A percentile compares a stretch with the other conserved stretches of the same genome.
Evolutionary conservation across 2,113 vertebrate genomes (phyloP).

Genomic region (Ailuropoda melanoleuca): DNA sequence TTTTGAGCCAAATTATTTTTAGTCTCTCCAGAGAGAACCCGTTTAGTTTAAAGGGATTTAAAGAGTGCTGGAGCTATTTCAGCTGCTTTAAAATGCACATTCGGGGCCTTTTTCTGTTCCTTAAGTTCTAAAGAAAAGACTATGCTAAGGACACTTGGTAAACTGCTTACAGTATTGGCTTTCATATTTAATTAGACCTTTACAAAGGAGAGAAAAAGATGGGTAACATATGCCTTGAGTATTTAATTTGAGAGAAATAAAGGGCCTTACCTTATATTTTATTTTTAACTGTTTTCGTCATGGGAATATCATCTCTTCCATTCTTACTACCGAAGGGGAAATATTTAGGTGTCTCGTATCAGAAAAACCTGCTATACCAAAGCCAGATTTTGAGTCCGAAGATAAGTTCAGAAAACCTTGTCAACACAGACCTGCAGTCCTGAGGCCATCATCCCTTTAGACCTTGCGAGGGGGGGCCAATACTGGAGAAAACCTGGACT

Average conservation of each 20-base stretch:
- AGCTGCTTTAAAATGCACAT: slow-evolving; percentile 62
- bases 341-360: background rate
- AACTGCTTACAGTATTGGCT: slow-evolving; percentile 14
- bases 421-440: background rate
- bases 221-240: background rate
- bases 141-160: slow-evolving; percentile 30
- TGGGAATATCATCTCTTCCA: background rate
- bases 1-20: slow-evolving; percentile 60
- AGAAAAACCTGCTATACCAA: slow-evolving; percentile 19
- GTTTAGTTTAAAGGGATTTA: slow-evolving; percentile 69
- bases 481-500: background rate
- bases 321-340: slow-evolving; percentile 51
- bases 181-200: slow-evolving; percentile 48
- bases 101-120: slow-evolving; percentile 50
- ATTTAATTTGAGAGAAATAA: slow-evolving; percentile 34
- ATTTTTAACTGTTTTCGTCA: background rate
- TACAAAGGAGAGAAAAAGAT: background rate
- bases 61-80: slow-evolving; percentile 54
- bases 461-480: background rate
- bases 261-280: slow-evolving; percentile 37
- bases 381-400: slow-evolving; percentile 21
- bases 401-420: slow-evolving; percentile 12
- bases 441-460: background rate
- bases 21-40: slow-evolving; percentile 42
- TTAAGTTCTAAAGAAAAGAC: slow-evolving; percentile 50